Conservation (phyloP, 2,888 invertebrate species). For the Conistra vaccinii region DNA sequence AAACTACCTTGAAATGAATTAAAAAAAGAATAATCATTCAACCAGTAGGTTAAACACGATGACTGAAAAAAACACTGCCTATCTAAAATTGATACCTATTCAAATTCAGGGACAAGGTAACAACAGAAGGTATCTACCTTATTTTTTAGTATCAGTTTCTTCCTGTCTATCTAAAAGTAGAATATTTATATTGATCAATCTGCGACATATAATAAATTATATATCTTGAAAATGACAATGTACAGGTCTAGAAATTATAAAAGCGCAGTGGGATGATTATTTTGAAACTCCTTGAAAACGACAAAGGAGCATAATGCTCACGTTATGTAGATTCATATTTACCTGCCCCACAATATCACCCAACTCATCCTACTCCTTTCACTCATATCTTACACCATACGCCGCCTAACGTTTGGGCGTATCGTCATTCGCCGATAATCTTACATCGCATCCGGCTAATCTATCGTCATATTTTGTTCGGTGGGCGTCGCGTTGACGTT, state of each 20-base stretch:
- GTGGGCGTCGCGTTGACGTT: conserved; percentile 82
- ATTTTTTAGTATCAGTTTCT: not conserved
- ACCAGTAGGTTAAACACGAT: conserved; percentile 2
- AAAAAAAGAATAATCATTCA: conserved; percentile 9
- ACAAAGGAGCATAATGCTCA: too few species aligned
- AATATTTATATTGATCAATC: not conserved
- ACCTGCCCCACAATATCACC: not conserved
- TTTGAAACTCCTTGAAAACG: too few species aligned
- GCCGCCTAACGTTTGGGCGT: conserved; percentile 79
- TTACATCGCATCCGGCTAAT: conserved; percentile 83
- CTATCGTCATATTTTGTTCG: conserved; percentile 79
- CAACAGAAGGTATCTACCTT: not conserved
- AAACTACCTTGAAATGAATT: not conserved
- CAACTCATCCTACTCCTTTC: not conserved
- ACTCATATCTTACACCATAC: conserved; percentile 47
- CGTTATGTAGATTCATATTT: not conserved
- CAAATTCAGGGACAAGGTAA: conserved; percentile 9
- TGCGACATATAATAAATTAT: not conserved
- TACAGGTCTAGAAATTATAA: too few species aligned
- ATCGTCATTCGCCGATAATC: conserved; percentile 79
- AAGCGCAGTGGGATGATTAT: too few species aligned
- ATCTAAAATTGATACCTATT: conserved; percentile 1
- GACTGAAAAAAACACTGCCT: not conserved
- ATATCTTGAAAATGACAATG: not conserved
- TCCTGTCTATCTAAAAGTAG: not conserved